Evolutionary conservation across 2,113 vertebrate genomes (phyloP), one percentile per base, ranked within the genome.

Genomic region (Proterorhinus semilunaris): DNA sequence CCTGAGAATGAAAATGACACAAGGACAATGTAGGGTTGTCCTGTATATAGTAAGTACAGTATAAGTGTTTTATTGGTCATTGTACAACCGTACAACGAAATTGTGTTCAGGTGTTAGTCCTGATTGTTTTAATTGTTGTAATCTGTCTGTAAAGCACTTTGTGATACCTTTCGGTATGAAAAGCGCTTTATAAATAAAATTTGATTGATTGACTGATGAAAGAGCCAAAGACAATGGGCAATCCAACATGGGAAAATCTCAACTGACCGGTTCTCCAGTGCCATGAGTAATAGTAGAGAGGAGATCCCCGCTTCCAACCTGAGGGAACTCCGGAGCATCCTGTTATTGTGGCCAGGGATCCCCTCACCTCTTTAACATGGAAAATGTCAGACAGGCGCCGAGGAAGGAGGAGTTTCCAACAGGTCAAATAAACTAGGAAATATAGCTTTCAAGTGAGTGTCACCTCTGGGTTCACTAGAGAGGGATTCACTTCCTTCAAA

Each of bases 171-270:
- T n/a, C n/a, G n/a, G n/a, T n/a, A n/a, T n/a, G n/a, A n/a, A n/a
- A n/a, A n/a, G n/a, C n/a, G n/a, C n/a, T n/a, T n/a, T n/a, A n/a
- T n/a, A n/a, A n/a, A n/a, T n/a, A n/a, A n/a, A n/a, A n/a, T n/a
- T n/a, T n/a, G n/a, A n/a, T n/a, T n/a, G n/a, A n/a, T n/a, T n/a
- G n/a, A n/a, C n/a, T n/a, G n/a, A n/a, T n/a, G n/a, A n/a, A n/a
- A n/a, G n/a, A n/a, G n/a, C n/a, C n/a, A n/a, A n/a, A n/a, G n/a
- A 91, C 84, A 92, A 90, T 83, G 88, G 83, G 76, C 83, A 77
- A 69, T 70, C 82, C 82, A 78, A 88, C 88, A 86, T 90, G 91
- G 84, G 85, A 91, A 90, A 67, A 76, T 90, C 87, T 91, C 90
- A 88, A 36, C 81, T 89, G 86, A 87, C 88, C 75, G 76, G 71